Base-by-base conservation (phyloP, 1,140 invertebrate genomes). In the Schlechtendalia chinensis region DNA sequence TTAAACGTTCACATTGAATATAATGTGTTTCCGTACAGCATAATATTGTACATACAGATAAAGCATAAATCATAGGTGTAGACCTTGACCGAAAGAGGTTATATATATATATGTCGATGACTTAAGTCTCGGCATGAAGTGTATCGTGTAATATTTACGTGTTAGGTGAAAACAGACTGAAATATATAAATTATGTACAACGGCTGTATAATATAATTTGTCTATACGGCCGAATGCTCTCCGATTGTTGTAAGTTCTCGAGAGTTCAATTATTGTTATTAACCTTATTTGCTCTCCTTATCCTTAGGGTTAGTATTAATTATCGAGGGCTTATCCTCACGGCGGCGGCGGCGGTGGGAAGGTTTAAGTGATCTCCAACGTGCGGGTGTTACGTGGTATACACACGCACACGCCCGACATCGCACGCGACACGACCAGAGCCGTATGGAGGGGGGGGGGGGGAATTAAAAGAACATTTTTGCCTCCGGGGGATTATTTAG, bases 401-500 rank as follows among this genome's bases (percentile, higher is more conserved):
- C 19, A 54, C 53, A 19, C 19, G 19, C 53, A 54, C 19, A 29
- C 65, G 24, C 39, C 24, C 14, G 50, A 39, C 65, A 22, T 69
- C 45, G n/a, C 32, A n/a, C 22, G 39, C 22, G 39, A 69, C 39
- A 50, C 12, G 32, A 67, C 32, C 5, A 67, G 32, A n/a, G 63
- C 32, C 39, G 32, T 65, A 67, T n/a, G 27, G 1, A 12, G 16
- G 69, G 12, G 3, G 16, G 10, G 12, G n/a, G 22, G 29, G 29
- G 45, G 75, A 79, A 79, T 79, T 79, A 79, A 79, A 79, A 79
- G 75, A 79, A 79, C 75, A 79, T 79, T 79, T 79, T 79, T 77
- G 74, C 58, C 75, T 29, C 39, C n/a, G 24, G 39, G 58, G 75
- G 75, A 79, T 79, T 79, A 79, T 79, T 79, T 39, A 58, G 54